Evolutionary conservation across 2,888 invertebrate species (phyloP).

Genomic region (Andrena fulva): DNA sequence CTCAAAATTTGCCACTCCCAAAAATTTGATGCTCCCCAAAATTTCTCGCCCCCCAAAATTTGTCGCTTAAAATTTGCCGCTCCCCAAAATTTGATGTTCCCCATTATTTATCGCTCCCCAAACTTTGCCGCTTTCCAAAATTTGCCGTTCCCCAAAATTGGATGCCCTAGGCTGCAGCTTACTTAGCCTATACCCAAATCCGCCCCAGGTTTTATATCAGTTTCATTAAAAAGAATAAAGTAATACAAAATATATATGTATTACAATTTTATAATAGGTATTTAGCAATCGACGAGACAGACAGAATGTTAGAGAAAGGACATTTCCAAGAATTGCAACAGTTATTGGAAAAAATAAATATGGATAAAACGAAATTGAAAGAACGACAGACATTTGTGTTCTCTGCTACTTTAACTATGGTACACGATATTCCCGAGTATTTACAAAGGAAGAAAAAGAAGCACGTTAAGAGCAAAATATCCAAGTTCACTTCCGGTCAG

Average conservation of each 20-base stretch:
- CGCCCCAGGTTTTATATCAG: too few relatives aligned
- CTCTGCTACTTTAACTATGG: conserved; percentile 97
- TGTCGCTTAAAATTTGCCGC: too few relatives aligned
- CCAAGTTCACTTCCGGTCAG: conserved; percentile 90
- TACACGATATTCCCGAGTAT: conserved; percentile 93
- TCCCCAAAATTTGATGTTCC: too few relatives aligned
- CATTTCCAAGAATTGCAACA: conserved; percentile 97
- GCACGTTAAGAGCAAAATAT: conserved; percentile 85
- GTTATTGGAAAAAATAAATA: conserved; percentile 92
- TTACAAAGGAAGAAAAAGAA: conserved; percentile 87
- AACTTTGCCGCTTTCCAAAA: too few relatives aligned
- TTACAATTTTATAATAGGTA: conserved; percentile 86
- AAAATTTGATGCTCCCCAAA: too few relatives aligned
- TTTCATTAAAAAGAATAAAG: not conserved
- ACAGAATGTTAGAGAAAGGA: conserved; percentile 98
- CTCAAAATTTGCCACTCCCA: too few relatives aligned
- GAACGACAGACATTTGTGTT: conserved; percentile 97
- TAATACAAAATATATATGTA: conserved; percentile 13
- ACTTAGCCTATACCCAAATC: too few relatives aligned
- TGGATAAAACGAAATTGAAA: conserved; percentile 87
- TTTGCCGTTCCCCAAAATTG: too few relatives aligned
- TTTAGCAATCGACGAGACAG: conserved; percentile 98
- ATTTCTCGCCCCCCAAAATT: too few relatives aligned
- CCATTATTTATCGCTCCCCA: too few relatives aligned
- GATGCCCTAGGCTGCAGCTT: too few relatives aligned